Base-by-base conservation (phyloP, 92 coral and sea anemone genomes). In the Metridium senile region DNA sequence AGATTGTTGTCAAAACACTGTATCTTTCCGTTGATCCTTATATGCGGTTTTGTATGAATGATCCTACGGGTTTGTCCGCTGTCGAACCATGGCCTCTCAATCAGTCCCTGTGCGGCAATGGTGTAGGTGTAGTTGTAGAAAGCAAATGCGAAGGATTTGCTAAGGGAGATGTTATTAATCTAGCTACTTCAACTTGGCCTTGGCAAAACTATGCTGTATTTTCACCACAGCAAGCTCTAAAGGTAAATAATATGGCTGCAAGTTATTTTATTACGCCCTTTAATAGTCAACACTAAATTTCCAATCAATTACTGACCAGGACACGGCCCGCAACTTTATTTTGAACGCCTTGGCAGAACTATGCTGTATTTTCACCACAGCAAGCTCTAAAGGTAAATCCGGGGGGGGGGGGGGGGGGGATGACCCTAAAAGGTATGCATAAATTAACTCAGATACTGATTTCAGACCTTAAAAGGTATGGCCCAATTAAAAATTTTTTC, bases 1-100 rank as follows among this genome's bases (percentile, higher is more conserved):
- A 85, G 33, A 64, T 93, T 11, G 46, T 89, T 16, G 89, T 78
- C 20, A 89, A 87, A 64, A 93, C 98, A 11, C 59, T 89, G 70
- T 93, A 47, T 77, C 29, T 93, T 19, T 93, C 98, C 0, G 98
- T 93, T 7, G 98, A 93, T 80, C 98, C 98, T 8, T 89, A 84
- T 72, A 81, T 93, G 98, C 84, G 98, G 61, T 64, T 78, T 23
- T 78, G 87, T 2, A 72, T 93, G 77, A 93, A 93, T 72, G 95
- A 86, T 9, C 67, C 66, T 0, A 73, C 46, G 13, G 68, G 52
- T 22, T 26, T n/a, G 23, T 11, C 31, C 0, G 89, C 87, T 75
- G 59, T 81, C 13, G 25, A 82, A 1, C 62, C 92, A 7, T 93
- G 92, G 94, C 35, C 71, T 22, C 28, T 89, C 0, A 94, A 92